Evolutionary conservation across 2,888 invertebrate species (phyloP).

Genomic region (Smittia sp.): DNA sequence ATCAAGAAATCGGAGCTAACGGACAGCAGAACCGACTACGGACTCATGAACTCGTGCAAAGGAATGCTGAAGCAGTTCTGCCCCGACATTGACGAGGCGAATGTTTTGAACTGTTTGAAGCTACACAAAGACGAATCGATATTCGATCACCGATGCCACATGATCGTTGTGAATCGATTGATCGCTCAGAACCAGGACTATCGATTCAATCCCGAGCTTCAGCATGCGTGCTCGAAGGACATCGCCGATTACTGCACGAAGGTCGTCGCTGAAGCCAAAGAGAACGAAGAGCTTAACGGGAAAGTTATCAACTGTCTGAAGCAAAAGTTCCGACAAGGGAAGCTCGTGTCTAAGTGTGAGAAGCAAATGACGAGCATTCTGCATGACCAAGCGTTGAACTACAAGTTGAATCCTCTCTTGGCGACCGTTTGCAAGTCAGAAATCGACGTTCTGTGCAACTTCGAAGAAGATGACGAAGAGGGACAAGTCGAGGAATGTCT

Average conservation of each 20-base stretch:
- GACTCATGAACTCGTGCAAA: conserved; percentile 78
- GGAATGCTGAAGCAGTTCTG: conserved; percentile 85
- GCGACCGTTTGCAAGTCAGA: conserved; percentile 73
- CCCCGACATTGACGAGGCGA: conserved; percentile 65
- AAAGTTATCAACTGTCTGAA: conserved; percentile 81
- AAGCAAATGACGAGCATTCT: conserved; percentile 78
- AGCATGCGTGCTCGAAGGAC: conserved; percentile 76
- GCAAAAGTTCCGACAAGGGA: conserved; percentile 70
- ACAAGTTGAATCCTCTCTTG: conserved; percentile 83
- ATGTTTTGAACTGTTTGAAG: conserved; percentile 75
- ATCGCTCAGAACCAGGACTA: conserved; percentile 88
- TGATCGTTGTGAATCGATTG: conserved; percentile 82
- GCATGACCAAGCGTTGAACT: conserved; percentile 85
- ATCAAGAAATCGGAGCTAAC: conserved; percentile 80
- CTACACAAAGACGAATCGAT: conserved; percentile 70
- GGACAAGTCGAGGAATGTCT: conserved; percentile 83
- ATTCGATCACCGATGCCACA: conserved; percentile 80
- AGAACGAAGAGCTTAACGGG: conserved; percentile 75
- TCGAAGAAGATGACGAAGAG: conserved; percentile 10
- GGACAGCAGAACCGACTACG: conserved; percentile 85
- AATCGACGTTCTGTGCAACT: conserved; percentile 16
- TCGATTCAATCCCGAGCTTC: conserved; percentile 80
- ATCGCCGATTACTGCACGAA: conserved; percentile 70
- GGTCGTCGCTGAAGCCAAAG: conserved; percentile 57
- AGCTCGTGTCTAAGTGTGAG: conserved; percentile 73